These are phyloP conservation scores for Hemicordylus capensis DNA, from an alignment of 2,113 vertebrate species.

Conservation along the genomic window DNA sequence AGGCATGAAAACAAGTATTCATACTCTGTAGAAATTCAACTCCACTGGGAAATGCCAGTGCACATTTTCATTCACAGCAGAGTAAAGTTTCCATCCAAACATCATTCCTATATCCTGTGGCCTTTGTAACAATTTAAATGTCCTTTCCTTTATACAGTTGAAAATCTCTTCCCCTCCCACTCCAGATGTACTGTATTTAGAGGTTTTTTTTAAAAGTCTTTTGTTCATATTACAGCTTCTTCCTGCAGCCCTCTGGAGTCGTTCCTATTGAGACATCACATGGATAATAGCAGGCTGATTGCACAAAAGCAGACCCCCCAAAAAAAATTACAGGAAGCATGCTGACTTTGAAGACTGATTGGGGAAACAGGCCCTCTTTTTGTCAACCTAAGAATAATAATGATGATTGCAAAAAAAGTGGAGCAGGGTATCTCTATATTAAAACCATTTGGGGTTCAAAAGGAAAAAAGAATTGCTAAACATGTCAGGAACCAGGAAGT, in stretches of 20 bases:
- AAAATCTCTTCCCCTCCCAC: constrained; percentile 35
- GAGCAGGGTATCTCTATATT: constrained; percentile 17
- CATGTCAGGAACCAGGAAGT: neutral
- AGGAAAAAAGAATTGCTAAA: neutral
- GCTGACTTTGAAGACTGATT: neutral
- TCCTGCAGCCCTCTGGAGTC: neutral
- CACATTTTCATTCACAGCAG: constrained; percentile 59
- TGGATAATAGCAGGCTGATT: neutral
- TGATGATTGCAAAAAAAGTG: neutral
- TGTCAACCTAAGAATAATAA: constrained; percentile 7
- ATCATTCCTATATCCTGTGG: constrained; percentile 54
- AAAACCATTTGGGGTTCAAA: constrained; percentile 52
- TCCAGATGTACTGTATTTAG: constrained; percentile 49
- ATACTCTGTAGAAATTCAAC: constrained; percentile 53
- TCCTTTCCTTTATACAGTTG: constrained; percentile 27
- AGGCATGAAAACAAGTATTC: constrained; percentile 53
- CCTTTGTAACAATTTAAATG: constrained; percentile 49
- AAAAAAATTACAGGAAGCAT: neutral
- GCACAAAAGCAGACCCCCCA: constrained; percentile 15
- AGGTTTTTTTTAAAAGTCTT: constrained; percentile 26
- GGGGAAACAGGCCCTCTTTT: constrained; percentile 3
- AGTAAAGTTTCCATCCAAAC: constrained; percentile 66
- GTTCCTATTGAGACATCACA: constrained; percentile 2
- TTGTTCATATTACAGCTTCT: constrained; percentile 46
- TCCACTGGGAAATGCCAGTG: constrained; percentile 60